These are phyloP conservation scores for Phyllotreta striolata DNA, from an alignment of 2,888 invertebrate genomes.

Conservation along the genomic window DNA sequence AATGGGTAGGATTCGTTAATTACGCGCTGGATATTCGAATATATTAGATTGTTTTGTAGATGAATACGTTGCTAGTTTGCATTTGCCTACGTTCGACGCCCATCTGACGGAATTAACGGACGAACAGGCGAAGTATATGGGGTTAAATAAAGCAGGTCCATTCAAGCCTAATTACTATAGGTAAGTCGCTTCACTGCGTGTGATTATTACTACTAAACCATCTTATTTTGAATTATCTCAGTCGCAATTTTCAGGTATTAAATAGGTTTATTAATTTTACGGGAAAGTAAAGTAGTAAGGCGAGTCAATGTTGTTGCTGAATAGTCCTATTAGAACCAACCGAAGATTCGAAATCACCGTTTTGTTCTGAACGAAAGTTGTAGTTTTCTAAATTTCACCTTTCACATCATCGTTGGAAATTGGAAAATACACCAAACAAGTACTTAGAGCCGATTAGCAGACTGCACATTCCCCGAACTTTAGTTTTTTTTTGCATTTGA, in stretches of 20 bases:
- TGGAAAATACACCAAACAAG: conserved; percentile 32
- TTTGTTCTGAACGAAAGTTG: conserved; percentile 21
- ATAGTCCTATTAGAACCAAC: conserved; percentile 33
- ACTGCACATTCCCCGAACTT: conserved; percentile 23
- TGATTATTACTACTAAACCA: neutral
- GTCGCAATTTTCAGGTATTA: conserved; percentile 19
- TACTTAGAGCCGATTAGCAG: conserved; percentile 16
- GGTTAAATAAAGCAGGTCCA: conserved; percentile 96
- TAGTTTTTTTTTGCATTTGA: conserved; percentile 3
- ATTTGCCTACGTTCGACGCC: conserved; percentile 96
- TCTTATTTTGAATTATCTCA: neutral
- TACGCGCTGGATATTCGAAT: conserved; percentile 29
- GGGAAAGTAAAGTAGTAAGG: conserved; percentile 37
- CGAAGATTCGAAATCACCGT: conserved; percentile 16
- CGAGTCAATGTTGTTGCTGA: conserved; percentile 46
- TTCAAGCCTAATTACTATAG: conserved; percentile 99
- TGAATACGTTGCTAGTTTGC: conserved; percentile 97
- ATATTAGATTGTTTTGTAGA: conserved; percentile 65
- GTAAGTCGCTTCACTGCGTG: conserved; percentile 61
- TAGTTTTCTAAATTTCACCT: conserved; percentile 25
- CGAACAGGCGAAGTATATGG: conserved; percentile 97
- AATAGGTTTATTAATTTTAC: conserved; percentile 28
- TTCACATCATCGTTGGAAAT: conserved; percentile 14
- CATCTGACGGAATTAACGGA: conserved; percentile 95
- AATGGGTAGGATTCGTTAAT: conserved; percentile 86